phyloP scores from a whole-genome alignment of 1,140 invertebrate species.

The Aphelenchoides avenae region DNA sequence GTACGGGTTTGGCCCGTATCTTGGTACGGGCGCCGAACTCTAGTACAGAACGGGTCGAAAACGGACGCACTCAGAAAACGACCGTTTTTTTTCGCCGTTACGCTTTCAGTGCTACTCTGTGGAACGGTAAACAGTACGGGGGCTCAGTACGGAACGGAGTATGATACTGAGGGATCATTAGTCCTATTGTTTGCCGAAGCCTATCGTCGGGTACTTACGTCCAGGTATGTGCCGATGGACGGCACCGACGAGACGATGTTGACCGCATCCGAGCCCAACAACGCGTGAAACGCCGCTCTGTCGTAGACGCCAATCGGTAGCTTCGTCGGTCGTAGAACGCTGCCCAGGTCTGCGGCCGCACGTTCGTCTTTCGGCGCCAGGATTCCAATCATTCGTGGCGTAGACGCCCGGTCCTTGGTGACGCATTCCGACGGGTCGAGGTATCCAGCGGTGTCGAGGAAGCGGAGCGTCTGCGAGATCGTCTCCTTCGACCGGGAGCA shows the following conservation, averaged over 20 bases:
- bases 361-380: conserved; percentile 47
- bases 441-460: conserved; percentile 53
- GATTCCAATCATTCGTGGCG: conserved; percentile 45
- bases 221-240: conserved; percentile 40
- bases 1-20: too few relatives aligned
- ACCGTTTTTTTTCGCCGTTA: too few relatives aligned
- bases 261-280: conserved; percentile 35
- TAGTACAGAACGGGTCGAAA: too few relatives aligned
- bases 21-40: too few relatives aligned
- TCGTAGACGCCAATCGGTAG: conserved; percentile 50
- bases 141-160: too few relatives aligned
- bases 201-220: too few relatives aligned
- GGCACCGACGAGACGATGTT: conserved; percentile 50
- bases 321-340: conserved; percentile 40
- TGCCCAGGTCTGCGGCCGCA: conserved; percentile 44
- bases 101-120: too few relatives aligned
- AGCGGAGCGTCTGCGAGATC: conserved; percentile 52
- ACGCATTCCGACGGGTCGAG: conserved; percentile 51
- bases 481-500: conserved; percentile 54
- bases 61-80: too few relatives aligned
- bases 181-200: neutral
- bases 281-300: conserved; percentile 39
- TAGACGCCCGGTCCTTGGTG: conserved; percentile 13
- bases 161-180: neutral
- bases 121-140: too few relatives aligned